Evolutionary conservation across 2,888 invertebrate species (phyloP).

Genomic region (Smittia aterrima): DNA sequence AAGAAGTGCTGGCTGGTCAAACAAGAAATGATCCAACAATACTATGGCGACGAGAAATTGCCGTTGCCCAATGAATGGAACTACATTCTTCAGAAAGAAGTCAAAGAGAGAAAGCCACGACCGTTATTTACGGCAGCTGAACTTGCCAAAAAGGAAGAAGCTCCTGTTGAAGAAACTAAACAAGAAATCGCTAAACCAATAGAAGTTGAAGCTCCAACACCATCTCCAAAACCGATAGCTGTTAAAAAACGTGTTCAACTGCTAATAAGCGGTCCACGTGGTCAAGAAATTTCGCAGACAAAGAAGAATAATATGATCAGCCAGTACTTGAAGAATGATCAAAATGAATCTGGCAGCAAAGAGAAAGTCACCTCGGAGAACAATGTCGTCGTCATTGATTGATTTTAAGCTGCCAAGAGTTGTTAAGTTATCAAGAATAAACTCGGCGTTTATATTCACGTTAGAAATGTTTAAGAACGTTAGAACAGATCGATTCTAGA

Average conservation of each 20-base stretch:
- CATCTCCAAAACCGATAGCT: background rate
- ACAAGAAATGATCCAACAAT: conserved; percentile 58
- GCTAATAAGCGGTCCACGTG: conserved; percentile 51
- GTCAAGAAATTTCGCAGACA: conserved; percentile 48
- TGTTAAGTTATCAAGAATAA: background rate
- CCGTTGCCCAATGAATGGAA: conserved; percentile 60
- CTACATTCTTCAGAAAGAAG: conserved; percentile 51
- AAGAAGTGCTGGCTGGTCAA: conserved; percentile 67
- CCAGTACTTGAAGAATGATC: conserved; percentile 52
- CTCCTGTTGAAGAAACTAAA: background rate
- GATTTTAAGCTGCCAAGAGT: too few species aligned
- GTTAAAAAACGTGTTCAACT: conserved; percentile 51
- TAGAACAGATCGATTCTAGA: background rate
- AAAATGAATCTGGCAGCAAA: background rate
- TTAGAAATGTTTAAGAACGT: too few species aligned
- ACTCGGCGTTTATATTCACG: background rate
- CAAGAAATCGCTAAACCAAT: background rate
- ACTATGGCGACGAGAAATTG: conserved; percentile 54
- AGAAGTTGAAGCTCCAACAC: conserved; percentile 46
- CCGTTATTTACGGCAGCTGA: background rate
- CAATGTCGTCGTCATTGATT: conserved; percentile 28
- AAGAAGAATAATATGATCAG: conserved; percentile 54
- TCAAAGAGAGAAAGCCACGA: conserved; percentile 39
- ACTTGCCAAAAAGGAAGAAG: conserved; percentile 26
- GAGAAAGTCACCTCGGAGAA: background rate